phyloP scores from a whole-genome alignment of 2,113 vertebrate genomes.

The Meleagris gallopavo region DNA sequence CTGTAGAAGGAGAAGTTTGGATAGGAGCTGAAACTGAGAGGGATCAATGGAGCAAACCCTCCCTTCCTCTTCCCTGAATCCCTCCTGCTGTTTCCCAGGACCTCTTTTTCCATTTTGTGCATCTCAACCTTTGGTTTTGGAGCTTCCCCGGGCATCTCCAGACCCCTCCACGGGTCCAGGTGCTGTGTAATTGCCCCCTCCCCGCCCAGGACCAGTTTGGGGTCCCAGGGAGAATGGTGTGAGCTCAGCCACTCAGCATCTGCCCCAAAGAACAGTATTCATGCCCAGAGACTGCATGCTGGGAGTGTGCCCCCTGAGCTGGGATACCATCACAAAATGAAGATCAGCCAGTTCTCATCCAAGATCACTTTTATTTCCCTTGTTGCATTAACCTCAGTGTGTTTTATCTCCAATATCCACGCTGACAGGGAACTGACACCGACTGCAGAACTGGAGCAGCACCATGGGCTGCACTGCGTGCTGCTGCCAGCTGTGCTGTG shows the following conservation, averaged over 20 bases:
- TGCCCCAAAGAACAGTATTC: neutral
- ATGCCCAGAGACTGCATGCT: neutral
- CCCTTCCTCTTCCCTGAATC: neutral
- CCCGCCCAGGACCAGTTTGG: neutral
- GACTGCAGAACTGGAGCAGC: slow-evolving; percentile 33
- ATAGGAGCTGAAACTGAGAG: slow-evolving; percentile 36
- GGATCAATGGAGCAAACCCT: slow-evolving; percentile 50
- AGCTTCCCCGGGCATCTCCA: neutral
- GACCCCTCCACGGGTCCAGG: neutral
- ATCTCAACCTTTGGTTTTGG: neutral
- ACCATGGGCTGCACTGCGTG: rapidly evolving
- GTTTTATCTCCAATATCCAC: slow-evolving; percentile 63
- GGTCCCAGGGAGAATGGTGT: neutral
- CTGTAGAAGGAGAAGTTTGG: slow-evolving; percentile 39
- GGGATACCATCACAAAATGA: slow-evolving; percentile 41
- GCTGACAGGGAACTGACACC: slow-evolving; percentile 59
- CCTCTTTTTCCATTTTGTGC: neutral
- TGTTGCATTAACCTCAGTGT: slow-evolving; percentile 71
- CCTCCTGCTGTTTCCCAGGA: neutral
- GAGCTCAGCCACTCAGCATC: neutral
- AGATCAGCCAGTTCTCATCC: slow-evolving; percentile 74
- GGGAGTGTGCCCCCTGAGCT: neutral
- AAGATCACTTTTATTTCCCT: slow-evolving; percentile 80
- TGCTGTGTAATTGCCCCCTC: neutral
- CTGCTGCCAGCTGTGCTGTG: neutral